These are phyloP conservation scores for Spongia lamella DNA, from an alignment of 37 sponge, comb jelly and placozoan species.

Conservation along the genomic window DNA sequence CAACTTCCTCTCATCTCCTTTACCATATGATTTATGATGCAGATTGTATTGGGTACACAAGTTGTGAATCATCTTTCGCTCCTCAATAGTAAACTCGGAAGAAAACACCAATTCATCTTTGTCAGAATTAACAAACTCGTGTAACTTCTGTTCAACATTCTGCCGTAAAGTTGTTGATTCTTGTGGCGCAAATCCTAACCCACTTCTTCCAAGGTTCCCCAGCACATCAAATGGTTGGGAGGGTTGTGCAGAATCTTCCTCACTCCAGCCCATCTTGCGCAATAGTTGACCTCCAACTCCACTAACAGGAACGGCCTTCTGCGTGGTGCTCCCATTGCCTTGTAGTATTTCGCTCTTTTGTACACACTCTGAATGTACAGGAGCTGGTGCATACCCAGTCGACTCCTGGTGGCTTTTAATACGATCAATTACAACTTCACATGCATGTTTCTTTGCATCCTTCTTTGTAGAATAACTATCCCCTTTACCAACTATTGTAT, in stretches of 20 bases:
- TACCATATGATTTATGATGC: conserved; percentile 38
- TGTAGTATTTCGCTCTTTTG: background rate
- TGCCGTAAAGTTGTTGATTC: conserved; percentile 7
- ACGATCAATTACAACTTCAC: background rate
- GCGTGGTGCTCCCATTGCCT: background rate
- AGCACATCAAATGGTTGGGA: conserved; percentile 5
- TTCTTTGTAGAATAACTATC: conserved; percentile 8
- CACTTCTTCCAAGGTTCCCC: background rate
- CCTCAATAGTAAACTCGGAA: conserved; percentile 31
- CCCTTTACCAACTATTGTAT: background rate
- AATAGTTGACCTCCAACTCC: conserved; percentile 37
- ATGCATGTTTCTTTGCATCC: conserved; percentile 23
- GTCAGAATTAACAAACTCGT: conserved; percentile 39
- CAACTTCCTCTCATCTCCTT: conserved; percentile 21
- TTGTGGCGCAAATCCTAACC: conserved; percentile 8
- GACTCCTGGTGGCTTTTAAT: background rate
- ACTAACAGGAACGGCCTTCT: background rate
- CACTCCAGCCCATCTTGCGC: conserved; percentile 43
- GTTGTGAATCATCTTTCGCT: conserved; percentile 45
- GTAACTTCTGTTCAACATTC: conserved; percentile 22
- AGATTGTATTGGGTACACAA: conserved; percentile 41
- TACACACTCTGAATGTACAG: background rate
- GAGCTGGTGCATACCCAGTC: background rate
- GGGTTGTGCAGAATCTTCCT: conserved; percentile 1
- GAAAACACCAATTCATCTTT: conserved; percentile 42